Percentiles rank a stretch among this genome's conserved stretches.
Evolutionary conservation across 1,140 invertebrate species (phyloP).

Genomic region (Penaeus japonicus): DNA sequence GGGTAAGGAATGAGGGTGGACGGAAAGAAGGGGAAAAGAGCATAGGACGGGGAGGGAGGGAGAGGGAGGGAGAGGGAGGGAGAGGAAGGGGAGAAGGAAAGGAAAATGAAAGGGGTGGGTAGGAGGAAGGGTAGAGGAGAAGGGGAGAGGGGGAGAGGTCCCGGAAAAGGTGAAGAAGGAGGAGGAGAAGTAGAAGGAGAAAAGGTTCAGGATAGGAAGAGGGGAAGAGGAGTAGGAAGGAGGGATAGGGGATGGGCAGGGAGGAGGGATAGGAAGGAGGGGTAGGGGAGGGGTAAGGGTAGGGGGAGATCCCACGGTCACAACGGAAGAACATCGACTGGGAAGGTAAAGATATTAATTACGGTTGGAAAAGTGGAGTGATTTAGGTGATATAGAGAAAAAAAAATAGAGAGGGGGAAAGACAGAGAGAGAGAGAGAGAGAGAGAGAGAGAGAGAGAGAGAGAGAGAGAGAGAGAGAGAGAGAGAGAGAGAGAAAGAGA

Average conservation of each 20-base stretch:
- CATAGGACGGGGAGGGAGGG: neutral
- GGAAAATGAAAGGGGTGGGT: neutral
- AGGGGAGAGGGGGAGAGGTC: neutral
- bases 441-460: neutral
- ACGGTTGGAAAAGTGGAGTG: too few species aligned
- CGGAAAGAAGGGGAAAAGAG: neutral
- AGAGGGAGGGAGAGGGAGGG: neutral
- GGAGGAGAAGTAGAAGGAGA: too few species aligned
- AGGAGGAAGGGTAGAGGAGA: neutral
- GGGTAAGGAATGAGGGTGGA: too few species aligned
- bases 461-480: neutral
- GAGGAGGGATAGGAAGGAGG: too few species aligned
- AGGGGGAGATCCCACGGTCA: too few species aligned
- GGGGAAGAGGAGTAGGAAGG: too few species aligned
- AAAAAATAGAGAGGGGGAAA: neutral
- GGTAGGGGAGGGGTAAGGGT: too few species aligned
- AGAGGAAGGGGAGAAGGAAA: neutral
- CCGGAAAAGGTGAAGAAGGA: neutral
- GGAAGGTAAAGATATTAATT: too few species aligned
- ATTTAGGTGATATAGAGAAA: neutral
- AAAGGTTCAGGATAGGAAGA: too few species aligned
- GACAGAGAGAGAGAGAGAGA: neutral
- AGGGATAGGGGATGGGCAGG: too few species aligned
- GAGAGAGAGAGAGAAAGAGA: too few species aligned
- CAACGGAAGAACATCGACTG: too few species aligned